A percentile compares a stretch with the other conserved stretches of the same genome.
phyloP scores from a whole-genome alignment of 1,140 invertebrate species.

The Drosophila carrolli region DNA sequence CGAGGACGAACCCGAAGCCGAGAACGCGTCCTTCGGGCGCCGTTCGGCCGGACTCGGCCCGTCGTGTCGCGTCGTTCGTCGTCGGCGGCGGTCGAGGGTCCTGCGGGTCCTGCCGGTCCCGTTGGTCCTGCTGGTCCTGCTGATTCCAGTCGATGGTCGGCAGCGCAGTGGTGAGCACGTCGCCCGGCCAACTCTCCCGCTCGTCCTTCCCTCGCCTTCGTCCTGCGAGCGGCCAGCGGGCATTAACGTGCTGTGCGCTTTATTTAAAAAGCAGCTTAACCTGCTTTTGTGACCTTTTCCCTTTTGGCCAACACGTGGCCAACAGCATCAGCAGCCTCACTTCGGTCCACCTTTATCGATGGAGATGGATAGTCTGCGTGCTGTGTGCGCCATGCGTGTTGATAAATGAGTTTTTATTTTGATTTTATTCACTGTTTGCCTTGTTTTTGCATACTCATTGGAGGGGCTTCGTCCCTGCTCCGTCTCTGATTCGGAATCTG shows the following conservation, averaged over 20 bases:
- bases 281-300: conserved; percentile 81
- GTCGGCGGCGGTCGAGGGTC: background rate
- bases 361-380: conserved; percentile 20
- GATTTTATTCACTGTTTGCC: conserved; percentile 77
- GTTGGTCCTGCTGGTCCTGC: too few relatives aligned
- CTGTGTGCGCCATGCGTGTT: conserved; percentile 39
- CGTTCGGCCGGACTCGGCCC: background rate
- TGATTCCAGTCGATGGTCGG: conserved; percentile 48
- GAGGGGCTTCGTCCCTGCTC: conserved; percentile 4
- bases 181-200: conserved; percentile 20
- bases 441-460: conserved; percentile 63
- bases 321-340: conserved; percentile 35
- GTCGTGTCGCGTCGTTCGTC: background rate
- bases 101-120: too few relatives aligned
- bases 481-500: background rate
- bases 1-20: background rate
- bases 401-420: conserved; percentile 82
- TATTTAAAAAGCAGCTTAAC: conserved; percentile 81
- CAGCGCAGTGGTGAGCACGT: conserved; percentile 47
- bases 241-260: conserved; percentile 72
- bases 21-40: background rate
- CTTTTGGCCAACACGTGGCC: conserved; percentile 57
- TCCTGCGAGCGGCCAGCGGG: conserved; percentile 1
- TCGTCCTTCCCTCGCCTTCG: background rate
- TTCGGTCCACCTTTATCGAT: conserved; percentile 25